Evolutionary conservation across 37 sponge, comb jelly and placozoan species (phyloP), one percentile per base, ranked within the genome.

Genomic region (Geodia barretti): DNA sequence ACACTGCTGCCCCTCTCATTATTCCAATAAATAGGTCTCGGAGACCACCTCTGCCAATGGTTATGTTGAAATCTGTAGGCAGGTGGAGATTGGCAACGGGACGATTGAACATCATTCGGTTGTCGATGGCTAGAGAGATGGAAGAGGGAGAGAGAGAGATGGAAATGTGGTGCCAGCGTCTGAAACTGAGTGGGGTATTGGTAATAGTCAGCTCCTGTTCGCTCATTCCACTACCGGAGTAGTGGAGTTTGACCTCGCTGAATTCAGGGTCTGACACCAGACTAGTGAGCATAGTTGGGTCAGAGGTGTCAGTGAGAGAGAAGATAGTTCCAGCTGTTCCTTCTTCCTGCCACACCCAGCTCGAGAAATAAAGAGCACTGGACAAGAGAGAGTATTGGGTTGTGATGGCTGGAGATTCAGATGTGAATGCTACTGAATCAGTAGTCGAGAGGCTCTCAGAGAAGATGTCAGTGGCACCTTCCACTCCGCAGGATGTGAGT

Each of bases 331-430:
- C 70, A 1, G 28, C 24, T 39, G 68, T 76, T 32, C 54, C 58
- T 26, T 41, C 30, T 19, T 77, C 78, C 35, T 78, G 85, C 85
- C 85, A 85, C 25, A 78, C 41, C 85, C 85, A 85, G 17, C 38
- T 77, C 3, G 85, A 78, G 32, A 23, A 85, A 54, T 78, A 85
- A 8, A 85, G 38, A 23, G 64, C 85, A 2, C 60, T 29, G 23
- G 63, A 25, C 0, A 4, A 3, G 9, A 20, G 39, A 3, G 39
- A 31, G 60, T 59, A 61, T 24, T 33, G 21, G 21, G n/a, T 19
- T 64, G 2, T 35, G 24, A 75, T 37, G 0, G 61, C 39, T 17
- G 85, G 42, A 25, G 73, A 31, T 11, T 64, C 36, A 37, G 21
- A n/a, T 1, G 42, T 72, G 43, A 78, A 37, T 3, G 79, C 70